phyloP scores from a whole-genome alignment of 2,113 vertebrate species.

The Ammodytes dubius region DNA sequence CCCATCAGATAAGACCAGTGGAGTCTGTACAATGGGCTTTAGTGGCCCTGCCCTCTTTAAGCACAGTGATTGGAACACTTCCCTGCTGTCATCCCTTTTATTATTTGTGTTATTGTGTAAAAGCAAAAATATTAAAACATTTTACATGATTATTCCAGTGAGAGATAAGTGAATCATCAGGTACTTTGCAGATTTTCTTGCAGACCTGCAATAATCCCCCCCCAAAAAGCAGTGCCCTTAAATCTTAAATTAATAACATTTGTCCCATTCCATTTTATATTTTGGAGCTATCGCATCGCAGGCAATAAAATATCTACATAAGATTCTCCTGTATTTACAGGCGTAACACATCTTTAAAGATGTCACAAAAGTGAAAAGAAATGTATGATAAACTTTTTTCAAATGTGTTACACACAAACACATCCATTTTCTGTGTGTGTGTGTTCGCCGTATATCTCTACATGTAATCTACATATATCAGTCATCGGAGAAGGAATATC shows the following conservation, averaged over 20 bases:
- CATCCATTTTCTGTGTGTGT: not conserved
- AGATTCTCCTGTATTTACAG: slow-evolving; percentile 6
- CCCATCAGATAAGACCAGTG: slow-evolving; percentile 6
- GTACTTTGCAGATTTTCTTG: slow-evolving; percentile 3
- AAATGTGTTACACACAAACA: not conserved
- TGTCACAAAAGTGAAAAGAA: not conserved
- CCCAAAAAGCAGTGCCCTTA: not conserved
- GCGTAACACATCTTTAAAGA: not conserved
- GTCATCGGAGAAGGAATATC: slow-evolving; percentile 12
- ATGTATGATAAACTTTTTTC: not conserved
- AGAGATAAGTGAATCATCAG: slow-evolving; percentile 7
- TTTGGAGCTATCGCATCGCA: not conserved
- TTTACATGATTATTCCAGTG: not conserved
- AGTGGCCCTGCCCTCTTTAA: slow-evolving; percentile 15
- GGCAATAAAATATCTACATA: slow-evolving; percentile 15
- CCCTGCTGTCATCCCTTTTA: slow-evolving; percentile 4
- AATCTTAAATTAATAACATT: slow-evolving; percentile 17
- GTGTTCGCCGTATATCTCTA: slow-evolving; percentile 34
- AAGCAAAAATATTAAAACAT: not conserved
- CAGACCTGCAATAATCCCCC: not conserved
- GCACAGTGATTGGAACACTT: slow-evolving; percentile 28
- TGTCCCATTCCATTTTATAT: not conserved
- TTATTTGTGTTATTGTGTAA: not conserved
- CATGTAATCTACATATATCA: slow-evolving; percentile 58
- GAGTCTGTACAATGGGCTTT: slow-evolving; percentile 8